Conservation (phyloP, 2,113 vertebrate species). For the Ardeotis arabs region DNA sequence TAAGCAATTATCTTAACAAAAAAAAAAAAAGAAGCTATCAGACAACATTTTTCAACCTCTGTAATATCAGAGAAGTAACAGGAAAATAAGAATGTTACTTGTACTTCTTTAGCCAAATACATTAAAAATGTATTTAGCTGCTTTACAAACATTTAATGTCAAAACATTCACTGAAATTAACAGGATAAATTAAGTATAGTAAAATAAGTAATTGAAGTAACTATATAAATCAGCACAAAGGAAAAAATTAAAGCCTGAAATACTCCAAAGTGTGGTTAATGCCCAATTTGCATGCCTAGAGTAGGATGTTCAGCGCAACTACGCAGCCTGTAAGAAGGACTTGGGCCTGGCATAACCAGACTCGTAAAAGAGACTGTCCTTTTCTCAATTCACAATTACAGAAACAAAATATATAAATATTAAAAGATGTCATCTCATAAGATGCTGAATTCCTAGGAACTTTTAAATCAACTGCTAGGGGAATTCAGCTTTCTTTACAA, state of each 20-base stretch:
- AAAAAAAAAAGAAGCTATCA: background rate
- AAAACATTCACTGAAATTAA: background rate
- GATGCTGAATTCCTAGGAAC: background rate
- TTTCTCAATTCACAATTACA: background rate
- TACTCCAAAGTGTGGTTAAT: background rate
- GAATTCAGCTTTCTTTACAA: background rate
- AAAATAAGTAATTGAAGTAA: slow-evolving; percentile 7
- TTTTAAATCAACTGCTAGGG: background rate
- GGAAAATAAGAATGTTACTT: background rate
- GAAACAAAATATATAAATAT: background rate
- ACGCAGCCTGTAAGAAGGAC: background rate
- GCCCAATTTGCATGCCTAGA: background rate
- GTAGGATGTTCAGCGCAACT: background rate
- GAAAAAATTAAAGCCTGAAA: background rate
- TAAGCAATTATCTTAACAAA: background rate
- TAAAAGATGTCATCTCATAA: background rate
- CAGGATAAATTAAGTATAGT: background rate
- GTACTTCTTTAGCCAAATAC: background rate
- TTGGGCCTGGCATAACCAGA: background rate
- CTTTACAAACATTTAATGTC: background rate
- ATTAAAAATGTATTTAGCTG: background rate
- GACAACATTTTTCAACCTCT: background rate
- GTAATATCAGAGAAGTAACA: background rate
- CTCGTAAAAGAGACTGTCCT: background rate
- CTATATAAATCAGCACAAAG: background rate